Conservation (phyloP, 2,797 vertebrate genomes). For the Typhlichthys eigenmanni region DNA sequence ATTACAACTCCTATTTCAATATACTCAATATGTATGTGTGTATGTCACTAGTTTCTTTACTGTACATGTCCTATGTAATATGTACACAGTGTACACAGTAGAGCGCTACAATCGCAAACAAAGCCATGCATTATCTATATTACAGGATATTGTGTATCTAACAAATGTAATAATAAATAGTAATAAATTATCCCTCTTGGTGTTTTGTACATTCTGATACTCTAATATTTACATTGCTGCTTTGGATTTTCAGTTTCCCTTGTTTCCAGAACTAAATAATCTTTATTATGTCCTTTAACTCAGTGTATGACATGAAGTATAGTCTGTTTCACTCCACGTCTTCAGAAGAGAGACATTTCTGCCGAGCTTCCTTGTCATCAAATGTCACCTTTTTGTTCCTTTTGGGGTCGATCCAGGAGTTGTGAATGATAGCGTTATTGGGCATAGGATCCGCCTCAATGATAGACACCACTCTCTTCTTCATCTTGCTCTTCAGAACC, state of each 20-base stretch:
- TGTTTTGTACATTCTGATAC: slow-evolving; percentile 69
- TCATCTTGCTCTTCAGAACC: slow-evolving; percentile 97
- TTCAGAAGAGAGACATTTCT: slow-evolving; percentile 87
- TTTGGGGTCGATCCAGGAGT: slow-evolving; percentile 96
- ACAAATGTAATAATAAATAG: slow-evolving; percentile 78
- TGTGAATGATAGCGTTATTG: slow-evolving; percentile 92
- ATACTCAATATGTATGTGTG: slow-evolving; percentile 28
- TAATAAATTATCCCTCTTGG: slow-evolving; percentile 73
- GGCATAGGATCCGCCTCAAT: slow-evolving; percentile 92
- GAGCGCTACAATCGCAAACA: slow-evolving; percentile 66
- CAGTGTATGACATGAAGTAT: slow-evolving; percentile 19
- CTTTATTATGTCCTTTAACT: slow-evolving; percentile 59
- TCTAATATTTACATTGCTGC: slow-evolving; percentile 68
- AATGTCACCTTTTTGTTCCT: slow-evolving; percentile 92
- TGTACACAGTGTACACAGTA: slow-evolving; percentile 59
- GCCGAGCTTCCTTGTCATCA: slow-evolving; percentile 86
- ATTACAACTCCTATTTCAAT: slow-evolving; percentile 55
- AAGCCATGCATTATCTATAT: slow-evolving; percentile 79
- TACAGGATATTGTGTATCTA: slow-evolving; percentile 67
- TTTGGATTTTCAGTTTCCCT: slow-evolving; percentile 72
- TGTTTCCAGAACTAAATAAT: slow-evolving; percentile 54
- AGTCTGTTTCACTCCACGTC: slow-evolving; percentile 61
- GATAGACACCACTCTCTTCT: slow-evolving; percentile 95
- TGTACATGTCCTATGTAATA: slow-evolving; percentile 61
- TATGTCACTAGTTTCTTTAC: slow-evolving; percentile 51